Base-by-base conservation (phyloP, 2,797 vertebrate species). In the Erpetoichthys calabaricus region DNA sequence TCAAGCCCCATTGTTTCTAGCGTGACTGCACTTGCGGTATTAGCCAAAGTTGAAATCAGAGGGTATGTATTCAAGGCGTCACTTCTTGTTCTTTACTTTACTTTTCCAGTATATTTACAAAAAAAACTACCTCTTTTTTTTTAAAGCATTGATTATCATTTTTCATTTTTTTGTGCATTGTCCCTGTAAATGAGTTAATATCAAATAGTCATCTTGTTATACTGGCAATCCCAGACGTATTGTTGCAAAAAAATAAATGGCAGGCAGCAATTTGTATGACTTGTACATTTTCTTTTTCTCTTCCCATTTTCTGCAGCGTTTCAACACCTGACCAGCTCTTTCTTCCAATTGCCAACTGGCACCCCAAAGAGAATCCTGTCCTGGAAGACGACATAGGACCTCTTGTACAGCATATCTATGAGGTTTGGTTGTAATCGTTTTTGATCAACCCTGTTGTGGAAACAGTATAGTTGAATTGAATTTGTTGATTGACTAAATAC, bases 271-370 rank as follows among this genome's bases (percentile, higher is more conserved):
- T 7, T 7, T 49, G 47, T 49, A 49, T 6, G 7, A 47, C 25
- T 10, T 42, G 46, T 58, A n/a, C 47, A 47, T 3, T 43, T 44
- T 52, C 3, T 25, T 63, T 41, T 69, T 73, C 72, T 62, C 59
- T 76, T 63, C 68, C 56, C n/a, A 63, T 44, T 6, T 57, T 66
- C 5, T 74, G 68, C 75, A 97, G 94, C 6, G 82, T 89, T 1
- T 94, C 93, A 0, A 88, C 86, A 50, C 94, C 94, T 8, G 83
- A 84, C 68, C 90, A 97, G 68, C 80, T 97, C 56, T 89, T 98
- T 69, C 85, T 98, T 57, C 94, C 94, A 6, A 91, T 98, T 57
- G 80, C 91, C 57, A 97, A 95, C 52, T 97, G 93, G 93, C 83
- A 91, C 60, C 73, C 82, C 0, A 89, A 84, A 71, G 80, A 86